Evolutionary conservation across 2,797 vertebrate genomes (phyloP), one percentile per base, ranked within the genome.

Genomic region (Ctenopoma multispine): DNA sequence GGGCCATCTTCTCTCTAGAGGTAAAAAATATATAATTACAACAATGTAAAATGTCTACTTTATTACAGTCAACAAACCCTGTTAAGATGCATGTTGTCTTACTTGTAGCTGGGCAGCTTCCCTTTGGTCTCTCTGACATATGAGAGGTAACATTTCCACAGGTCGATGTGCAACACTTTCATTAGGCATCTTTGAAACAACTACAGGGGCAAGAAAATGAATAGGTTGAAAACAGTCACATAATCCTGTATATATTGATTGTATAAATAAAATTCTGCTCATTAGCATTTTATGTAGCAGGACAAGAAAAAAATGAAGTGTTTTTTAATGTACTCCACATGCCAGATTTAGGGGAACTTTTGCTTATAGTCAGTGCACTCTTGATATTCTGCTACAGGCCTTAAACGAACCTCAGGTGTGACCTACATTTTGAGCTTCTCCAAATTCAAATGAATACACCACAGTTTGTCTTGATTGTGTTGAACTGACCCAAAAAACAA

Each of bases 91-190:
- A n/a, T 1, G n/a, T 9, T 29, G 18, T 94, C 97, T 94, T 97
- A 99, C 98, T 99, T 99, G 95, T 99, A 99, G 92, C 96, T 99
- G 80, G 98, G 98, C 70, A 99, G 96, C 91, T 99, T 99, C 86
- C 97, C 98, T 96, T 99, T 99, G 91, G 98, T 99, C 94, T 99
- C 98, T 87, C 98, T 95, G 50, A 99, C 98, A 83, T 99, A 99
- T 23, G 97, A 97, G 91, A 99, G 97, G 87, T 99, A 99, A 92
- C 98, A 99, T 93, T 99, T 99, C 98, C 98, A 99, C 80, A 99
- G 95, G 94, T 99, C 98, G 84, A 99, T 99, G 93, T 99, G 98
- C 85, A 99, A 95, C 85, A 99, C 98, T 93, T 99, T 99, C 98
- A 99, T 99, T 89, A 99, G 95, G 91, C 98, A 99, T 93, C 98